Conservation (phyloP, 2,888 invertebrate species). For the Hydroisotoma schaefferi region DNA sequence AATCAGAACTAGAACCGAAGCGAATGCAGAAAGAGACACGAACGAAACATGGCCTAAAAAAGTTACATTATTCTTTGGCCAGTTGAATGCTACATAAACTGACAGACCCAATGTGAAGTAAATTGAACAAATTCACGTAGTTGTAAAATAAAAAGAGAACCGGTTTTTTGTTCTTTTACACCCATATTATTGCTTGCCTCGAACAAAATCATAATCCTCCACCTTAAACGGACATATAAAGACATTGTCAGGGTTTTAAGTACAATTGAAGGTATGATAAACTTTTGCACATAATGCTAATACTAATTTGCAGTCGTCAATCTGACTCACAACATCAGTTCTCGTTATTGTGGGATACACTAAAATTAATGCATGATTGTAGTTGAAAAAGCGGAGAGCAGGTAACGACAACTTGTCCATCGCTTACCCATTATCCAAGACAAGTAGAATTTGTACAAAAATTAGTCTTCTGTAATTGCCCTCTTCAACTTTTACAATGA, state of each 20-base stretch:
- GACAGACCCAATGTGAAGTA: constrained; percentile 11
- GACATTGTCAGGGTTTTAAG: constrained; percentile 33
- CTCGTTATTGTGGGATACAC: no score
- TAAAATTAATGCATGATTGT: no score
- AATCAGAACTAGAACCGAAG: no score
- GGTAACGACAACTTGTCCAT: neutral
- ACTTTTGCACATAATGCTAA: constrained; percentile 18
- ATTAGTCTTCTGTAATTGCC: constrained; percentile 16
- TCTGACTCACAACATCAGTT: neutral
- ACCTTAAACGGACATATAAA: constrained; percentile 19
- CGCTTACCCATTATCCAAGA: neutral
- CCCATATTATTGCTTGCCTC: no score
- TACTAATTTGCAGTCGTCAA: no score
- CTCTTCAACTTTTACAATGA: constrained; percentile 10
- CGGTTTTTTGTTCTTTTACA: no score
- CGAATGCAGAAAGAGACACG: neutral
- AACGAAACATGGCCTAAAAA: neutral
- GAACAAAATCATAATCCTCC: constrained; percentile 29
- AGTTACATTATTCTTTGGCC: constrained; percentile 3
- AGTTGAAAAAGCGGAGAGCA: no score
- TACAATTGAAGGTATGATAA: constrained; percentile 9
- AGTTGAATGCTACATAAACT: constrained; percentile 13
- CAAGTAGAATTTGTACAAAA: constrained; percentile 10
- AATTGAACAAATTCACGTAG: constrained; percentile 28
- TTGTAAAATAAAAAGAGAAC: constrained; percentile 27